Evolutionary conservation across 2,888 invertebrate species (phyloP), one percentile per base, ranked within the genome.

Genomic region (Acutogordius australiensis): DNA sequence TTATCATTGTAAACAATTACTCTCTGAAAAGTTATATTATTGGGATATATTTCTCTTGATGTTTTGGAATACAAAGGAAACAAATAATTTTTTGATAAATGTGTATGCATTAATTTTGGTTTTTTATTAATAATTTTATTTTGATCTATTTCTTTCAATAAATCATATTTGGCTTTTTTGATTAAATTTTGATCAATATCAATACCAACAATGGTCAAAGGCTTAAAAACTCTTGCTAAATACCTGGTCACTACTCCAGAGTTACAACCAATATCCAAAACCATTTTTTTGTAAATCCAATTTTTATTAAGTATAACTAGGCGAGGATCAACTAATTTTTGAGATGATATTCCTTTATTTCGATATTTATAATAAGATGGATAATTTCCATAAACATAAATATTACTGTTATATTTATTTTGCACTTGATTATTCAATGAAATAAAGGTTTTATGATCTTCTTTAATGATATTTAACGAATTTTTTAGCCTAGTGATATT

Each of bases 201-300:
- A 65, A 94, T 80, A 62, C 94, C 97, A 62, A 66, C 63, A 61
- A 91, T 81, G 64, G 81, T 81, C 63, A 78, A 78, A 1, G 91
- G 88, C 37, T 79, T 77, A 65, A 84, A 80, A 66, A 85, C 82
- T 63, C 82, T 77, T 0, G 87, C 94, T 59, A 97, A 78, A 0
- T 82, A 80, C 45, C 91, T 77, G 8, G 94, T 87, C 65, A 97
- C 79, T 69, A 88, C 85, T 1, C 97, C 97, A 62, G 86, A 82
- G 73, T 97, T 97, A 72, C 94, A 97, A 21, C 97, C 97, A 68
- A 97, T 82, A 69, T 97, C 97, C 64, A 97, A 75, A 56, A 94
- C 81, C 71, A 86, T 84, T 72, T 84, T 88, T 64, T 64, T 30
- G 1, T 80, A 60, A 27, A 57, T 45, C 70, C 2, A 73, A 72